Evolutionary conservation across 2,113 vertebrate genomes (phyloP).

Genomic region (Pan paniscus): DNA sequence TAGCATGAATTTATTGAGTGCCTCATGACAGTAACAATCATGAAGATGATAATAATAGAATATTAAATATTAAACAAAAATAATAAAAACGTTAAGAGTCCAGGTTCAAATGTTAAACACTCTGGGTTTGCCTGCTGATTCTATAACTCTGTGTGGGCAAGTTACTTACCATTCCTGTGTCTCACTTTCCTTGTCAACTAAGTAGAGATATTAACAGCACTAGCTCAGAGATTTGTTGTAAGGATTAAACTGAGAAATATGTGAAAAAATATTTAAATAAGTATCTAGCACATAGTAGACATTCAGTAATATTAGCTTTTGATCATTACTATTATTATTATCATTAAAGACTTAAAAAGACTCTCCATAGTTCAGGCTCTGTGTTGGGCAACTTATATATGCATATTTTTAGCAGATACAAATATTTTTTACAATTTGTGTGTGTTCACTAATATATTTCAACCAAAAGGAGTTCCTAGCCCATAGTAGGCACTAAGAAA

Average conservation of each 20-base stretch:
- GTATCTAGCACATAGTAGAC: neutral
- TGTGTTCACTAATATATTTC: neutral
- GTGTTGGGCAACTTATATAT: neutral
- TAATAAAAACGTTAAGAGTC: neutral
- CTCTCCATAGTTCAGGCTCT: neutral
- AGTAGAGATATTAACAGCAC: neutral
- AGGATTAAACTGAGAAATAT: neutral
- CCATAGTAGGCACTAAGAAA: neutral
- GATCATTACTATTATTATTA: neutral
- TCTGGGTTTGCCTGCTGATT: neutral
- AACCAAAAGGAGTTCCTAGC: neutral
- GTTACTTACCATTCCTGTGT: neutral
- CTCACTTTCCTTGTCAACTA: neutral
- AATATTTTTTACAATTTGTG: neutral
- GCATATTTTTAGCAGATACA: neutral
- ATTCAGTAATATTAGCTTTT: neutral
- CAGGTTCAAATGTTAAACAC: neutral
- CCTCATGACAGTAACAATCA: neutral
- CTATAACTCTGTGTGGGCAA: neutral
- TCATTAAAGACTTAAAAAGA: neutral
- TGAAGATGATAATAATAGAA: neutral
- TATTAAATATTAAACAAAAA: conserved; percentile 34
- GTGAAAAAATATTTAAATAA: neutral
- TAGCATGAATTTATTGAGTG: neutral
- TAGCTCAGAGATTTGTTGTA: neutral